A percentile compares a stretch with the other conserved stretches of the same genome.
Conservation (phyloP, 2,113 vertebrate species). For the Paedocypris sp. region DNA sequence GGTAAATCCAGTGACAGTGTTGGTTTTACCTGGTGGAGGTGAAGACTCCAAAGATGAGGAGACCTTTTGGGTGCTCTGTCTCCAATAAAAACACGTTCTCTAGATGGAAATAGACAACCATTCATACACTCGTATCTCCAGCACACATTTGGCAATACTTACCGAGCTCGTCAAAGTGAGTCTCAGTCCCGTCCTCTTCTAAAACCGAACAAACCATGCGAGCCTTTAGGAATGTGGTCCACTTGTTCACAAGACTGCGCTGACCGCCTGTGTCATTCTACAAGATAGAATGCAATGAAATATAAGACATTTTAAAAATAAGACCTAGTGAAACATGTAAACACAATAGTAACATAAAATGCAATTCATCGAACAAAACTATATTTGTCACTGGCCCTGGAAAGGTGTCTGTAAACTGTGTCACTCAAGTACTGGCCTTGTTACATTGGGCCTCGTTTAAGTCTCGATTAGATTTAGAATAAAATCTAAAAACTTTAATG, state of each 20-base stretch:
- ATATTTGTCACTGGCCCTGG: too few species aligned
- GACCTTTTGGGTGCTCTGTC: slow-evolving; percentile 82
- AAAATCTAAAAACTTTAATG: too few species aligned
- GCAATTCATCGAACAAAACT: too few species aligned
- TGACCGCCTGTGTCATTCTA: slow-evolving; percentile 93
- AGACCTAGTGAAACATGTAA: neutral
- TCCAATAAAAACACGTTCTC: slow-evolving; percentile 95
- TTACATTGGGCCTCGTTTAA: too few species aligned
- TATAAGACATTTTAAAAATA: neutral
- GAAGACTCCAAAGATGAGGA: slow-evolving; percentile 88
- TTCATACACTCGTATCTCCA: neutral
- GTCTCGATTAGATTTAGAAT: too few species aligned
- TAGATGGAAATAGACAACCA: slow-evolving; percentile 50
- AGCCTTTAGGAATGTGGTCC: slow-evolving; percentile 95
- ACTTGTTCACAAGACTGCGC: slow-evolving; percentile 94
- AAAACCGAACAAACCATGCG: slow-evolving; percentile 90
- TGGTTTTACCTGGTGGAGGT: slow-evolving; percentile 86
- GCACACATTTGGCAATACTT: slow-evolving; percentile 9
- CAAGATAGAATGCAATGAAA: neutral
- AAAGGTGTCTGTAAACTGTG: too few species aligned
- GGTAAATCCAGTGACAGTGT: slow-evolving; percentile 36
- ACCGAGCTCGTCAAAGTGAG: slow-evolving; percentile 94
- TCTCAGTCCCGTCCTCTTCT: slow-evolving; percentile 91
- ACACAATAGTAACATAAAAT: too few species aligned
- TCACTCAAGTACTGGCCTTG: too few species aligned